Evolutionary conservation across 2,888 invertebrate species (phyloP), one percentile per base, ranked within the genome.

Genomic region (Sesamia inferens): DNA sequence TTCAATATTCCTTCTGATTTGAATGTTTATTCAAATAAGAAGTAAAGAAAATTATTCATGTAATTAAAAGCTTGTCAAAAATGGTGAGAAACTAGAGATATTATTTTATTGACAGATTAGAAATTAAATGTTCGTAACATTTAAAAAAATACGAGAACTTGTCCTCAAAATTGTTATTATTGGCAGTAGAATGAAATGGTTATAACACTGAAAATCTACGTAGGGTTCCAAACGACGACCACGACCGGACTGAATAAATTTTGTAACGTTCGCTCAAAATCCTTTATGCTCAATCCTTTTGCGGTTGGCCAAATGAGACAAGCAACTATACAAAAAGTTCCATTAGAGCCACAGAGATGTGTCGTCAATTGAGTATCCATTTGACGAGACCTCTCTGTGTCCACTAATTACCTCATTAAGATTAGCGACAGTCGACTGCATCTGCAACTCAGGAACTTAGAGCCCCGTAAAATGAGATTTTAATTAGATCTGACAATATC

Each of bases 351-450:
- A 57, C 24, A 16, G 14, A 68, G 16, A 10, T 31, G 22, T 0
- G 5, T 0, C 44, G 5, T 31, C n/a, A 54, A 59, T 3, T 5
- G 5, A 16, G 22, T n/a, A 54, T 3, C 3, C 31, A 31, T 31
- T 31, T 31, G 31, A 31, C 31, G 31, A 31, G 3, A 31, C 1
- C 31, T 31, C 31, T 3, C 31, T 31, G 31, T 31, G 31, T 31
- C 31, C 19, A 73, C 44, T 39, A 72, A 72, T 72, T 54, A 44
- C 11, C 19, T 72, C 19, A 55, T 72, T 54, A 73, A 22, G 55
- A 72, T 77, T 72, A 78, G 44, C 3, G 10, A 72, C 42, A 77
- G 51, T 59, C 48, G 62, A 77, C 13, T 65, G 14, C 71, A 71
- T 76, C 39, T 71, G 47, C 58, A 59, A 67, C 55, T 51, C 14